Percentiles rank a stretch among this genome's conserved stretches.
Evolutionary conservation across 2,888 invertebrate genomes (phyloP).

Genomic region (Scrobipalpa costella): DNA sequence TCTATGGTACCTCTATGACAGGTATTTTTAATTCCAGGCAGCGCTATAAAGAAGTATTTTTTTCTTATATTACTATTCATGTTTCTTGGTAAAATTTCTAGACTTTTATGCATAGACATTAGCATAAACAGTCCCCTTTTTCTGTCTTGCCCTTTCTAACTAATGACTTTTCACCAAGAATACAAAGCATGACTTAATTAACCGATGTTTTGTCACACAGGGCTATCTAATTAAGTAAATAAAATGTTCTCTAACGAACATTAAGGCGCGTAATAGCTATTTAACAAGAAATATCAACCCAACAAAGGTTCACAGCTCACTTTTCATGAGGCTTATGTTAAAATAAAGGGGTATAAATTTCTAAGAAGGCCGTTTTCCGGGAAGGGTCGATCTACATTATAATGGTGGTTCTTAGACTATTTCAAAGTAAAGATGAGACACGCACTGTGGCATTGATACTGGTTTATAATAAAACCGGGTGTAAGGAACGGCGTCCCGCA

Average conservation of each 20-base stretch:
- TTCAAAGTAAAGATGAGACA: too few species aligned
- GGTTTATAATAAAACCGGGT: too few species aligned
- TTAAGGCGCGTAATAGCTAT: conserved; percentile 7
- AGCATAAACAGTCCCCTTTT: background rate
- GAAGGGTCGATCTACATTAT: conserved; percentile 28
- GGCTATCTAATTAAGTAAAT: background rate
- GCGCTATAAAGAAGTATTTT: too few species aligned
- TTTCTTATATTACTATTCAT: too few species aligned
- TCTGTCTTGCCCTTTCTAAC: background rate
- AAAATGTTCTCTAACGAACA: background rate
- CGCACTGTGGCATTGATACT: too few species aligned
- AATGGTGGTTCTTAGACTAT: conserved; percentile 26
- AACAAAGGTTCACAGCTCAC: background rate
- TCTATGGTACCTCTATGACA: too few species aligned
- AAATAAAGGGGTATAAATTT: conserved; percentile 29
- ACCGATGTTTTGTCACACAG: background rate
- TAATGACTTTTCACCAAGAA: too few species aligned
- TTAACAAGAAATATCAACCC: background rate
- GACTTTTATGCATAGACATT: too few species aligned
- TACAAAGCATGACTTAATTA: background rate
- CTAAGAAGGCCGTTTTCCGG: conserved; percentile 24
- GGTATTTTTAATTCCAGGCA: too few species aligned
- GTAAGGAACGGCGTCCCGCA: too few species aligned
- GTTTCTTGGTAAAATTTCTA: too few species aligned
- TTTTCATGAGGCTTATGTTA: conserved; percentile 21